Base-by-base conservation (phyloP, 2,797 vertebrate genomes). In the Phataginus tricuspis region DNA sequence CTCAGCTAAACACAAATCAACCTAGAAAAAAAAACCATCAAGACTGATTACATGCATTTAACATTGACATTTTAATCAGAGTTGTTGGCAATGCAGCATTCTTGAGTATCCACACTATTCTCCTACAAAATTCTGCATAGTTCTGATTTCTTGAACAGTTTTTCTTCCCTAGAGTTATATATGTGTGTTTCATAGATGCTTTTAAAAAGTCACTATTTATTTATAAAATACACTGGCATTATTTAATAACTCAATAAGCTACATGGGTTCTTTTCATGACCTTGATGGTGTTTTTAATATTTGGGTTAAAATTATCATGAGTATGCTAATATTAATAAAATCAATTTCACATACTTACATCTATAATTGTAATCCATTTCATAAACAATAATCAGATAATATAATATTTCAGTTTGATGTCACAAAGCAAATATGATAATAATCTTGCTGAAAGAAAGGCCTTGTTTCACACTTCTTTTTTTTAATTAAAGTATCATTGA, bases 21-120 rank as follows among this genome's bases (percentile, higher is more conserved):
- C 27, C 45, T 51, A 94, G 72, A 92, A 91, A 16, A 42, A 66
- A 49, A 39, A 71, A 74, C 80, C 68, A 88, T 74, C 57, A 82
- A 94, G 66, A 96, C 34, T 86, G 80, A 97, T 96, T 86, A 92
- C 29, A 82, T 2, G 39, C 39, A 92, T 96, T 92, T 80, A 89
- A 86, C 80, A 96, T 94, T 94, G 89, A 90, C 80, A 90, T 92
- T 97, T 94, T 78, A 90, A 94, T 94, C 92, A 94, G 59, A 77
- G 45, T 53, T 80, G 31, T 63, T 95, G n/a, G 49, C 29, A 83
- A 25, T 72, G 34, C 34, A 68, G 11, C 31, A 72, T 83, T 93
- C 77, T 55, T 74, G 77, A 88, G 7, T 64, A 31, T 39, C 15
- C 63, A 77, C 0, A 51, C 12, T 63, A 53, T 94, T 49, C 42